Base-by-base conservation (phyloP, 23 tunicate genomes). In the Trididemnum clinides region DNA sequence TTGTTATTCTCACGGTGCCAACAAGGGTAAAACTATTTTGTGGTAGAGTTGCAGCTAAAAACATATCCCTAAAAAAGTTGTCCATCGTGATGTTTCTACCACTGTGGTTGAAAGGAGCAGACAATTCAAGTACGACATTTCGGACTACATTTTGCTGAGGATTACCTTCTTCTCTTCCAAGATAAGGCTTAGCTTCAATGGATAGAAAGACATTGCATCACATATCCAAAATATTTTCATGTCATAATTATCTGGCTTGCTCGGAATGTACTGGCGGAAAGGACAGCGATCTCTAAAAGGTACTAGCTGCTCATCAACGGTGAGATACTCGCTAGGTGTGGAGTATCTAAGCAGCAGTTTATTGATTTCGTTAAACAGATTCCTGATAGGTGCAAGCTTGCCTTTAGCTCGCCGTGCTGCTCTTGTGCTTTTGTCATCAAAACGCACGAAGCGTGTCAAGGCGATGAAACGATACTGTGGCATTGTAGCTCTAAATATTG, bases 381-480 rank as follows among this genome's bases (percentile, higher is more conserved):
- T n/a, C 5, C 38, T 31, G 77, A 71, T 71, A 71, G 77, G 38
- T 7, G 77, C 77, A 71, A 71, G 77, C 6, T 71, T 71, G 77
- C 30, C 77, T 6, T 71, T 71, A 7, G 77, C 77, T 71, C 77
- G 38, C 39, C 77, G 77, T 29, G 39, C 39, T 29, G 19, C 6
- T 31, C 77, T 7, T 71, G 77, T 71, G 77, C 10, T 12, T 71
- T 71, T 28, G 77, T 71, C 77, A 71, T 71, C 77, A 71, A 71
- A 71, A 31, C 77, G n/a, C 39, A 71, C 21, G 77, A 71, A 71
- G 39, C 38, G 77, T 29, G 77, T 29, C 38, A 71, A 71, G 38
- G 77, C 77, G 39, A 33, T 71, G 77, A 71, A 71, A 10, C 77
- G 38, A 33, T 71, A 71, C 39, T 71, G 38, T 21, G 77, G 39